These are phyloP conservation scores for Lethenteron reissneri DNA, from an alignment of 2,113 vertebrate genomes.

Conservation along the genomic window DNA sequence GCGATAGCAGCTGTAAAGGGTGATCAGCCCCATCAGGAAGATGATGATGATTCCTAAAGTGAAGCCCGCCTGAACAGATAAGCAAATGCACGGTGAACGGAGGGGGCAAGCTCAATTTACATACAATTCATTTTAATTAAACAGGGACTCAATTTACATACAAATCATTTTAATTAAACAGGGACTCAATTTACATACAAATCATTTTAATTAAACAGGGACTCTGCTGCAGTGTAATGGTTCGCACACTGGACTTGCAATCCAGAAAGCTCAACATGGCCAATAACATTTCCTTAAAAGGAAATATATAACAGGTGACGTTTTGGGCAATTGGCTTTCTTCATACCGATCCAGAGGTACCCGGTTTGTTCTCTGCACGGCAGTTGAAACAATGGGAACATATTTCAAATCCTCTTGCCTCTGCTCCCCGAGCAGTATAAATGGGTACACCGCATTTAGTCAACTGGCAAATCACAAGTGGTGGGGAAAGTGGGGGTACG, in stretches of 20 bases:
- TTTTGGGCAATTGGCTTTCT: no score
- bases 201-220: not conserved
- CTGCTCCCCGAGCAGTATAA: no score
- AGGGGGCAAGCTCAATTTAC: not conserved
- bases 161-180: not conserved
- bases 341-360: no score
- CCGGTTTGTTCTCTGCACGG: no score
- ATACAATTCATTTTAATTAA: not conserved
- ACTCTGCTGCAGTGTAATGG: not conserved
- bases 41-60: conserved; percentile 56
- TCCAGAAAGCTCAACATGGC: no score
- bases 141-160: not conserved
- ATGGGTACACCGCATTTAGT: no score
- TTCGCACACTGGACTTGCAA: not conserved
- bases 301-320: no score
- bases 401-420: no score
- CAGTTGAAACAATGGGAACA: no score
- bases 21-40: conserved; percentile 49
- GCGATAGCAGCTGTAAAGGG: conserved; percentile 76
- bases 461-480: no score
- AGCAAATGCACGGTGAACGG: conserved; percentile 1
- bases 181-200: not conserved
- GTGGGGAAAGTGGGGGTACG: no score
- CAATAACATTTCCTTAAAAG: no score
- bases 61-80: conserved; percentile 55